Percentiles rank a stretch among this genome's conserved stretches.
Evolutionary conservation across 2,888 invertebrate species (phyloP).

Genomic region (Automeris io): DNA sequence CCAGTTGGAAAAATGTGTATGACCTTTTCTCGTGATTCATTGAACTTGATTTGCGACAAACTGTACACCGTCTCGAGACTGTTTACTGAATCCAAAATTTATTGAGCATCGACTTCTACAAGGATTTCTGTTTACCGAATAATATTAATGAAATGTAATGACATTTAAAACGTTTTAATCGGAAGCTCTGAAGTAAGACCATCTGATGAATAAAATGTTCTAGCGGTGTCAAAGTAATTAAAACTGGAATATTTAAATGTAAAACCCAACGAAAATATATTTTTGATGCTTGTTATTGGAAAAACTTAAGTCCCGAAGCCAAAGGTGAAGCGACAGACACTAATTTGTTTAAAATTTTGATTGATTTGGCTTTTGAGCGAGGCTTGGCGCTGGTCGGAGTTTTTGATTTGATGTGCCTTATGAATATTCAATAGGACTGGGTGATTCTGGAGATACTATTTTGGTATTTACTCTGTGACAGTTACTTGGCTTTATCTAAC

Average conservation of each 20-base stretch:
- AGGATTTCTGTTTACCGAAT: constrained; percentile 2
- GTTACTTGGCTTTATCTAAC: no score
- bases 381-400: constrained; percentile 11
- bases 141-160: not conserved
- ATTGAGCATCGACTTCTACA: not conserved
- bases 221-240: constrained; percentile 26
- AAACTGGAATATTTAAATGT: constrained; percentile 36
- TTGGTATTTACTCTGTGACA: not conserved
- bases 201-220: constrained; percentile 4
- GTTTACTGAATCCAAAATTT: not conserved
- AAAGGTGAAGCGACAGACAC: constrained; percentile 25
- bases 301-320: constrained; percentile 26
- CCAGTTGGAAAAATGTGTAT: no score
- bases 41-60: not conserved
- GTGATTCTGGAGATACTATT: not conserved
- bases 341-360: constrained; percentile 40
- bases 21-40: no score
- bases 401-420: constrained; percentile 19
- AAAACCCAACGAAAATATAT: constrained; percentile 22
- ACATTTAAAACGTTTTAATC: constrained; percentile 2
- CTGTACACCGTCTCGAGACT: not conserved
- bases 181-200: not conserved
- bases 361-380: constrained; percentile 33
- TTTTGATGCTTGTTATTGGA: constrained; percentile 31
- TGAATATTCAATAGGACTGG: constrained; percentile 10